phyloP scores from a whole-genome alignment of 2,113 vertebrate genomes.

The Trogon melanurus region DNA sequence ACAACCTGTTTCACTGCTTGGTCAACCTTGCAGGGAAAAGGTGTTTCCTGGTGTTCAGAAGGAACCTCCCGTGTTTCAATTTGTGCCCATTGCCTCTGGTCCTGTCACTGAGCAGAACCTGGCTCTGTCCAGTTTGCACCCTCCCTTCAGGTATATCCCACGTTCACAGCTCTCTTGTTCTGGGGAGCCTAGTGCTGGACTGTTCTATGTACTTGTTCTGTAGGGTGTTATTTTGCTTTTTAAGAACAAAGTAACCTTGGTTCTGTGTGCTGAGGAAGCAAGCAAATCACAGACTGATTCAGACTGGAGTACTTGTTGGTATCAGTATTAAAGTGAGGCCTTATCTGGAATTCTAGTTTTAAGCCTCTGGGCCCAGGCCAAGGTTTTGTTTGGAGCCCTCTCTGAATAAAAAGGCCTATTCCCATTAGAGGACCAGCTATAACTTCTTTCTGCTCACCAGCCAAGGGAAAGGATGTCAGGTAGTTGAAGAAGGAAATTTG shows the following conservation, averaged over 20 bases:
- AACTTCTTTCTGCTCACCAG: neutral
- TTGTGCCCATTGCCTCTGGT: neutral
- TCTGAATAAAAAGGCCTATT: neutral
- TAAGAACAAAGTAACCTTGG: neutral
- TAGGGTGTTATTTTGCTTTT: neutral
- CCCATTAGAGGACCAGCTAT: neutral
- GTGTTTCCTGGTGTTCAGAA: neutral
- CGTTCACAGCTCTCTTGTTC: neutral
- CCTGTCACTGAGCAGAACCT: neutral
- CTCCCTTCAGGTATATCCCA: neutral
- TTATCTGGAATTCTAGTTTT: neutral
- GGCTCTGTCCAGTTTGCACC: neutral
- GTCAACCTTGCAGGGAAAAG: neutral
- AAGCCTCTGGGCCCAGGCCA: neutral
- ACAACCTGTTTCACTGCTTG: fast-evolving
- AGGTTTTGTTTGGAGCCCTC: neutral
- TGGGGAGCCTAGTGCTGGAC: neutral
- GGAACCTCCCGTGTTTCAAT: fast-evolving
- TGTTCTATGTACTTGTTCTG: neutral
- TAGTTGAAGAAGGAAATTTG: neutral
- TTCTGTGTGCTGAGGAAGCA: neutral
- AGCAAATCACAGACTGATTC: neutral
- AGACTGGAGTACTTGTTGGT: neutral
- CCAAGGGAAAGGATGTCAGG: neutral
- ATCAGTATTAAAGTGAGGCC: neutral